Evolutionary conservation across 92 coral and sea anemone genomes (phyloP).

Genomic region (Plumapathes pennacea): DNA sequence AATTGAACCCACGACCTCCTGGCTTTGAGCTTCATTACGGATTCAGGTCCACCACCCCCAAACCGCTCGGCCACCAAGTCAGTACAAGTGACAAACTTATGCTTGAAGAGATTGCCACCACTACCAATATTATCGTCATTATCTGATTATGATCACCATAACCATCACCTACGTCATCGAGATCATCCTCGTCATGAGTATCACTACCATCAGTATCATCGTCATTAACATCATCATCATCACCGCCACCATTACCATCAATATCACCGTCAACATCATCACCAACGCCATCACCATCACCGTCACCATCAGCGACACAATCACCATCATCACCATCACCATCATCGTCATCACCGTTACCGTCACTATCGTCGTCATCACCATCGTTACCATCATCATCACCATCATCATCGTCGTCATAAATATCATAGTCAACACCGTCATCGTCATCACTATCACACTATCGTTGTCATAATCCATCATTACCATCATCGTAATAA

Average conservation of each 20-base stretch:
- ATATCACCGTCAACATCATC: not conserved
- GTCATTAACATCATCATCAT: not conserved
- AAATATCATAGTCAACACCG: not conserved
- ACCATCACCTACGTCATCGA: not conserved
- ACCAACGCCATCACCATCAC: not conserved
- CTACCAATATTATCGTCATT: not conserved
- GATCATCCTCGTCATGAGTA: not conserved
- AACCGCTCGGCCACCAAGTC: too few relatives aligned
- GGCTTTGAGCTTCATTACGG: too few relatives aligned
- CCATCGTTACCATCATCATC: not conserved
- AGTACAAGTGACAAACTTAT: too few relatives aligned
- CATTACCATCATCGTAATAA: too few relatives aligned
- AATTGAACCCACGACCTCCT: too few relatives aligned
- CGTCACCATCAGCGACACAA: not conserved
- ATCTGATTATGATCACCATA: not conserved
- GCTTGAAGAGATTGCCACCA: not conserved
- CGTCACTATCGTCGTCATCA: not conserved
- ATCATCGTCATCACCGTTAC: not conserved
- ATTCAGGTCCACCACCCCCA: too few relatives aligned
- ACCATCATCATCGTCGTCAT: not conserved
- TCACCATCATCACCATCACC: not conserved
- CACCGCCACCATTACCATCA: not conserved
- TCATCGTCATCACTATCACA: not conserved
- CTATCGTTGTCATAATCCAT: not conserved
- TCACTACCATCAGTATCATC: not conserved